Evolutionary conservation across 2,113 vertebrate species (phyloP).

Genomic region (Gadus chalcogrammus): DNA sequence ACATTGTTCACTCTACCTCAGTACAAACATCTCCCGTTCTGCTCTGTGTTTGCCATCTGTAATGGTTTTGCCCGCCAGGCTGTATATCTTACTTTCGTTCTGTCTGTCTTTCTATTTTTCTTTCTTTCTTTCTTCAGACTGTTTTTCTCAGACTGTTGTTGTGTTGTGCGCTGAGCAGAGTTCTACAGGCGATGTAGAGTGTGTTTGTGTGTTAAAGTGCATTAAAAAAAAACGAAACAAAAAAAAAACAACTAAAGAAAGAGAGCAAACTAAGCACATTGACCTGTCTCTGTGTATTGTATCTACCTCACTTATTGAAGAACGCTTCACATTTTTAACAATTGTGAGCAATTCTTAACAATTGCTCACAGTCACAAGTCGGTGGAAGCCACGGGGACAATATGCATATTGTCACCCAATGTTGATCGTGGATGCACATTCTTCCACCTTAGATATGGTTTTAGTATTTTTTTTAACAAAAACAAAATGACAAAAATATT

Average conservation of each 20-base stretch:
- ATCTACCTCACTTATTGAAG: constrained; percentile 69
- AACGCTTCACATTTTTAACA: constrained; percentile 53
- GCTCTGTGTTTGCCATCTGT: constrained; percentile 37
- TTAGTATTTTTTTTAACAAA: background rate
- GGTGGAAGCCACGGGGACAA: constrained; percentile 33
- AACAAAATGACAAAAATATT: too few species aligned
- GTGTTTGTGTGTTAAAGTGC: constrained; percentile 18
- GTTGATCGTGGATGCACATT: constrained; percentile 42
- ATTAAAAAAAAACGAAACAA: too few species aligned
- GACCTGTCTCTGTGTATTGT: constrained; percentile 43
- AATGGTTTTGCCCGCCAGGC: constrained; percentile 48
- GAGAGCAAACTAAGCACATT: constrained; percentile 28
- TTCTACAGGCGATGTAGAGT: constrained; percentile 38
- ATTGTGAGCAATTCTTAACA: constrained; percentile 33
- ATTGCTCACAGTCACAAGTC: constrained; percentile 43
- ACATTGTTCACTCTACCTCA: constrained; percentile 51
- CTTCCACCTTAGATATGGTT: constrained; percentile 42
- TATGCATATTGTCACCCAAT: constrained; percentile 45
- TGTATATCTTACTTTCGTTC: constrained; percentile 32
- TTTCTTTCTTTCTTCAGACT: too few species aligned
- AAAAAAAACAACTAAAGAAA: background rate
- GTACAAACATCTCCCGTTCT: constrained; percentile 47
- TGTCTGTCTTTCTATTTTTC: constrained; percentile 37
- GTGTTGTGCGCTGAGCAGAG: constrained; percentile 35
- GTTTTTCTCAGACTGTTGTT: too few species aligned